These are phyloP conservation scores for Macaria liturata DNA, from an alignment of 2,888 invertebrate genomes.

Conservation along the genomic window DNA sequence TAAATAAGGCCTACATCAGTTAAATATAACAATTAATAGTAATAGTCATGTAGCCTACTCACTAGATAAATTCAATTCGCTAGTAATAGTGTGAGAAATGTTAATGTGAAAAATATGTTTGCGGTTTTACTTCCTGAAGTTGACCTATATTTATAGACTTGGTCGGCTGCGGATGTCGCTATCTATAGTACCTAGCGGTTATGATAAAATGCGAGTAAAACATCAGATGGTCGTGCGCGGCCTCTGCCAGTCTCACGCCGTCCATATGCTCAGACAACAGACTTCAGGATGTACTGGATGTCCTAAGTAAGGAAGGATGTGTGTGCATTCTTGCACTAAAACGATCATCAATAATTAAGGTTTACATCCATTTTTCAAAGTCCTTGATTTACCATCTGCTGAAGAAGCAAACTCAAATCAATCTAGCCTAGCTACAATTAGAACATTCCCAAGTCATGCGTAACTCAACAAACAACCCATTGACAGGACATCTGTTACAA, in stretches of 20 bases:
- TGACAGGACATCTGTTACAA: slow-evolving; percentile 29
- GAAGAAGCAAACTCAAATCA: no score
- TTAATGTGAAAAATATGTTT: slow-evolving; percentile 56
- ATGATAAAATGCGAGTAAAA: slow-evolving; percentile 59
- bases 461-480: slow-evolving; percentile 17
- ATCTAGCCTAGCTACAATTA: no score
- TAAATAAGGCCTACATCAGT: no score
- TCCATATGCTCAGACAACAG: slow-evolving; percentile 53
- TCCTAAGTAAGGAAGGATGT: slow-evolving; percentile 11
- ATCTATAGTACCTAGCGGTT: slow-evolving; percentile 53
- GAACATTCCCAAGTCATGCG: slow-evolving; percentile 6
- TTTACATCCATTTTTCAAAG: no score
- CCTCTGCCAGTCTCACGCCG: slow-evolving; percentile 47
- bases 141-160: slow-evolving; percentile 57
- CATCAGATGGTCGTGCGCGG: slow-evolving; percentile 56
- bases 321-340: neutral
- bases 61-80: no score
- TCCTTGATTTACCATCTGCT: no score
- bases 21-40: no score
- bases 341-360: neutral
- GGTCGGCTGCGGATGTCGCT: slow-evolving; percentile 62
- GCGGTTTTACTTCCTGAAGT: slow-evolving; percentile 75
- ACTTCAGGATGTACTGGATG: slow-evolving; percentile 35
- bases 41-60: no score
- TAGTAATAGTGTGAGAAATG: slow-evolving; percentile 20